Evolutionary conservation across 2,113 vertebrate genomes (phyloP), one percentile per base, ranked within the genome.

Genomic region (Oryzias woworae): DNA sequence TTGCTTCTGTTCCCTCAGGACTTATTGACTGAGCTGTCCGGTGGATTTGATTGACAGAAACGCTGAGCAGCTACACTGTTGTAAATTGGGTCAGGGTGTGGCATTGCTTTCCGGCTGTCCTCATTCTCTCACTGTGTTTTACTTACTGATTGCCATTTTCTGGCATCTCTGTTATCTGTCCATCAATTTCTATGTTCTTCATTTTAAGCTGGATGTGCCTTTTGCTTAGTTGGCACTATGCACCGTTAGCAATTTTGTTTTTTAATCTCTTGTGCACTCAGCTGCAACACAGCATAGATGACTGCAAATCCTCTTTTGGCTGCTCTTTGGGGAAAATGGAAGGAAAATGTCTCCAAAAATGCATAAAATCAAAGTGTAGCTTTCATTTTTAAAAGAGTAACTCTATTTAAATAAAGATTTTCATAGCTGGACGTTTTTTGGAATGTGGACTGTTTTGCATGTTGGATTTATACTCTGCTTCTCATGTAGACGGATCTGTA

Each of bases 51-150:
- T 73, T 85, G 88, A 80, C 81, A 75, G 79, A 66, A 54, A 53
- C 63, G 71, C 71, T 74, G 85, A 83, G 65, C 55, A 66, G 42
- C 45, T 62, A 26, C 73, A 78, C 57, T 71, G 75, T 85, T 58
- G 46, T 78, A 61, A 86, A 83, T 48, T 82, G 58, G 84, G 84
- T 85, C 84, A 77, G 85, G 87, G 87, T 77, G 85, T 88, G 83
- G 79, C 83, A 63, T 78, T 23, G 36, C 57, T 69, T 74, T 83
- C 62, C 66, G 71, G 63, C 75, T 87, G 87, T 89, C 83, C 85
- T 78, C 80, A 84, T 88, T 90, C 81, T 85, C 84, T 89, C 88
- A 84, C 72, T 73, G n/a, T 48, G 54, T 69, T 69, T 71, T n/a
- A n/a, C 18, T 49, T 41, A 51, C 68, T 53, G 66, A 80, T 75